A percentile compares a stretch with the other conserved stretches of the same genome.
phyloP scores from a whole-genome alignment of 1,140 invertebrate species.

The Platyscapa corneri region DNA sequence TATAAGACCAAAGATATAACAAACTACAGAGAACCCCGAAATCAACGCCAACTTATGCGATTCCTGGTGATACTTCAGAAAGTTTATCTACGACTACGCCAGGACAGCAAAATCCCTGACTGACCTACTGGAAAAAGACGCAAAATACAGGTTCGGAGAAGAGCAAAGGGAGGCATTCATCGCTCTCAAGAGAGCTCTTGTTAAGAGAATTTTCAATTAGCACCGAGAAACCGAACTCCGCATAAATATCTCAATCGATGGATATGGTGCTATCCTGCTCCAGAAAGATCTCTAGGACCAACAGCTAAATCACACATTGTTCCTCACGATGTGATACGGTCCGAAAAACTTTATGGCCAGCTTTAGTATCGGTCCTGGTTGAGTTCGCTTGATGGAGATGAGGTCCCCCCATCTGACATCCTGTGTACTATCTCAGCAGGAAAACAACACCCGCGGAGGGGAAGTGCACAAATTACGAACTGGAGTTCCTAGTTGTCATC shows the following conservation, averaged over 20 bases:
- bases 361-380: too few species aligned
- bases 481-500: not conserved
- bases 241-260: not conserved
- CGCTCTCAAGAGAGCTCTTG: not conserved
- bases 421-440: not conserved
- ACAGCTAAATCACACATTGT: too few species aligned
- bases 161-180: not conserved
- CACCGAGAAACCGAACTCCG: constrained; percentile 53
- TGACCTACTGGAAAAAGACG: constrained; percentile 23
- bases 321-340: too few species aligned
- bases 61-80: constrained; percentile 15
- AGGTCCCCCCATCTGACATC: too few species aligned
- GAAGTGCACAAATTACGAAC: not conserved
- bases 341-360: too few species aligned
- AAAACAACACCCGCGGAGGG: not conserved
- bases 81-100: not conserved
- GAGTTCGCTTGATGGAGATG: too few species aligned
- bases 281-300: not conserved
- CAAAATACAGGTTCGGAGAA: not conserved
- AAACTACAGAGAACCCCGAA: too few species aligned
- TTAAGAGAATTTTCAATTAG: constrained; percentile 16
- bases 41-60: too few species aligned
- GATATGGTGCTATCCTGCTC: not conserved
- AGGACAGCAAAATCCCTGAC: constrained; percentile 6
- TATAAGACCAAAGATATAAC: too few species aligned